Conservation (phyloP, 2,113 vertebrate genomes). For the Tautogolabrus adspersus region DNA sequence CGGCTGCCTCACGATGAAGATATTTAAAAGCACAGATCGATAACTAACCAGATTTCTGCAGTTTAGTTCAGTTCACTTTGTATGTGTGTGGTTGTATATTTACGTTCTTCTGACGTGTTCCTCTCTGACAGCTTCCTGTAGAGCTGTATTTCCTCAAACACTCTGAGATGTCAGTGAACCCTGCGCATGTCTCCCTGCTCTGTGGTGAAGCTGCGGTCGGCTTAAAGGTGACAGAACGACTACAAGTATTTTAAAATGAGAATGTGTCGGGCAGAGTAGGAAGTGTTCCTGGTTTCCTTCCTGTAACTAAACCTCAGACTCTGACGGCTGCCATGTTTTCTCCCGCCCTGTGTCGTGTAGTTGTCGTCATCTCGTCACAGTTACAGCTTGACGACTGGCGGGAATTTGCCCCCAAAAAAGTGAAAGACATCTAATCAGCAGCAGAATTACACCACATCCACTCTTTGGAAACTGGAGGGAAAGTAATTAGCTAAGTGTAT, state of each 20-base stretch:
- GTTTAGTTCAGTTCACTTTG: too few relatives aligned
- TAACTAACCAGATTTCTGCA: too few relatives aligned
- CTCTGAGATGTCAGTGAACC: not conserved
- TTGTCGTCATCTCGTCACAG: constrained; percentile 34
- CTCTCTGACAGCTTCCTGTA: too few relatives aligned
- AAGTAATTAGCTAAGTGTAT: constrained; percentile 51
- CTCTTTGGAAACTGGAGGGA: constrained; percentile 13
- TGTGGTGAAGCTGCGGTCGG: constrained; percentile 1
- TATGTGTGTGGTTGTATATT: too few relatives aligned
- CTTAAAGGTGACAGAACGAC: constrained; percentile 5
- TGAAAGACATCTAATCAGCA: constrained; percentile 28
- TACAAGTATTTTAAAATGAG: constrained; percentile 17
- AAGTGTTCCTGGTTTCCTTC: constrained; percentile 32
- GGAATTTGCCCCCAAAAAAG: constrained; percentile 9
- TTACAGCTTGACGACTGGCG: constrained; percentile 34
- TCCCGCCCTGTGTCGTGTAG: constrained; percentile 30
- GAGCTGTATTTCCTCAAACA: constrained; percentile 1
- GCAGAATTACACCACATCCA: not conserved
- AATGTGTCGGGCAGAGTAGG: constrained; percentile 3
- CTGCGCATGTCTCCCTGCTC: not conserved
- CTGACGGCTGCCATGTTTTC: constrained; percentile 52
- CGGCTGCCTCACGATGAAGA: too few relatives aligned
- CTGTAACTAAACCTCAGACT: not conserved
- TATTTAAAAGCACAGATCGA: too few relatives aligned
- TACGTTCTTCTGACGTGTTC: too few relatives aligned